These are phyloP conservation scores for Passer domesticus DNA, from an alignment of 2,113 vertebrate genomes.

Conservation along the genomic window DNA sequence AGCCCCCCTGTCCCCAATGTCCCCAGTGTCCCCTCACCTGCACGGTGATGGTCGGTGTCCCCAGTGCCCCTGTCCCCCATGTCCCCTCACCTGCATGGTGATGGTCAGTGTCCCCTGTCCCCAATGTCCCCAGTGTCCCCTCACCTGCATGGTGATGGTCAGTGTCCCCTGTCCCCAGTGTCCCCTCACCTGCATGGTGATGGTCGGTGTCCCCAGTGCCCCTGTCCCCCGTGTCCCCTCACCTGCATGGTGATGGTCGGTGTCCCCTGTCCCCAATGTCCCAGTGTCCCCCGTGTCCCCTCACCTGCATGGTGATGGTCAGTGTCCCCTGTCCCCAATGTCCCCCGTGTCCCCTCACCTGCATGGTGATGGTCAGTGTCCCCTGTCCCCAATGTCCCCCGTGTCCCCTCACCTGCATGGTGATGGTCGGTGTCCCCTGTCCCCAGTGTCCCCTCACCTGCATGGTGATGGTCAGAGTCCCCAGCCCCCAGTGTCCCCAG, in stretches of 20 bases:
- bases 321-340: too few relatives aligned
- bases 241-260: neutral
- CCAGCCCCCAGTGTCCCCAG: neutral
- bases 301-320: neutral
- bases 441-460: neutral
- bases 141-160: neutral
- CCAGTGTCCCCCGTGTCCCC: neutral
- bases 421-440: neutral
- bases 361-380: too few relatives aligned
- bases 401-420: too few relatives aligned
- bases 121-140: neutral
- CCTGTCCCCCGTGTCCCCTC: neutral
- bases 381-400: too few relatives aligned
- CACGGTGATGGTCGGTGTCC: too few relatives aligned
- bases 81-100: too few relatives aligned
- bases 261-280: neutral
- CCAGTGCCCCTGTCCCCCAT: too few relatives aligned
- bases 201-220: too few relatives aligned
- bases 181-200: neutral
- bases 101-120: neutral
- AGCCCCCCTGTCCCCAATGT: neutral
- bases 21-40: too few relatives aligned
- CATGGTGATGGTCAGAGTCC: neutral
- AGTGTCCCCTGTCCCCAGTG: neutral
- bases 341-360: too few relatives aligned